These are phyloP conservation scores for Blastobasis lacticolella DNA, from an alignment of 2,888 invertebrate genomes.

Conservation along the genomic window DNA sequence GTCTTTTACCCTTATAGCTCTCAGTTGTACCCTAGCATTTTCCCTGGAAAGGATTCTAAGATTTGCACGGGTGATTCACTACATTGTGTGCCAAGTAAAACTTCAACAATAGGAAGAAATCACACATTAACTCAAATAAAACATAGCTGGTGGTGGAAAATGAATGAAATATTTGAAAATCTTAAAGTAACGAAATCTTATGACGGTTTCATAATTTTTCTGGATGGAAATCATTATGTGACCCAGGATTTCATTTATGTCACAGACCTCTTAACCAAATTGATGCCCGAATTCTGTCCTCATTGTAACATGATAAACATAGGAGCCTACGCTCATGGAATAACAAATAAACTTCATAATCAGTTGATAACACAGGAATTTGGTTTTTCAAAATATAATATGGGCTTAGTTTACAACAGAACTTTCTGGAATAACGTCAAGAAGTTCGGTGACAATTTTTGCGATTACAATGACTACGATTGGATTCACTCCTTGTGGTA, in stretches of 20 bases:
- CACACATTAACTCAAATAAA: conserved; percentile 27
- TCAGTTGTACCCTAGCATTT: conserved; percentile 32
- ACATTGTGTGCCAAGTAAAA: conserved; percentile 19
- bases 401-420: conserved; percentile 34
- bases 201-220: conserved; percentile 22
- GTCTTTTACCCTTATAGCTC: conserved; percentile 34
- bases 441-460: conserved; percentile 23
- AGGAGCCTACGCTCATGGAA: conserved; percentile 21
- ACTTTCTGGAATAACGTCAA: conserved; percentile 31
- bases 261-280: conserved; percentile 18
- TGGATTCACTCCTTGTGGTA: conserved; percentile 34
- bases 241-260: conserved; percentile 31
- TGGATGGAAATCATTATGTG: conserved; percentile 30
- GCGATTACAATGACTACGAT: conserved; percentile 30
- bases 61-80: conserved; percentile 20
- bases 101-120: conserved; percentile 12
- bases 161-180: conserved; percentile 32
- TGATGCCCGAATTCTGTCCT: conserved; percentile 18
- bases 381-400: conserved; percentile 16
- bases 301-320: conserved; percentile 33
- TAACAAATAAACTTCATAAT: conserved; percentile 1
- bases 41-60: conserved; percentile 30
- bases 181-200: conserved; percentile 16
- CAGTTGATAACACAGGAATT: conserved; percentile 22
- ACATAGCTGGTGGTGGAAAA: conserved; percentile 45